A percentile compares a stretch with the other conserved stretches of the same genome.
phyloP scores from a whole-genome alignment of 2,113 vertebrate genomes.

The Vombatus ursinus region DNA sequence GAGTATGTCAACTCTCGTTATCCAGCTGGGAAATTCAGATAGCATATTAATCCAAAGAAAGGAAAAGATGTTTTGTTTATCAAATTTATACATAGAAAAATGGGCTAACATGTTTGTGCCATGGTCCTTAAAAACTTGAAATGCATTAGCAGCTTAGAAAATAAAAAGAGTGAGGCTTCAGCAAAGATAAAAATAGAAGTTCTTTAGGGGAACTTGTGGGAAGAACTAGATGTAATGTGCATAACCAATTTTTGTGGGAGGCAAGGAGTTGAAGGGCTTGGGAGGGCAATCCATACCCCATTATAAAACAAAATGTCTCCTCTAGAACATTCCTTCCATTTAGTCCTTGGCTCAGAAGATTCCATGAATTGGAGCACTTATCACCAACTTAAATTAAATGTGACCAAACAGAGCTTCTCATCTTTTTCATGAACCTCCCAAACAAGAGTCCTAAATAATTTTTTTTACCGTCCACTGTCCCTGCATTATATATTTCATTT shows the following conservation, averaged over 20 bases:
- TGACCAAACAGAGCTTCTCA: not conserved
- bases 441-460: not conserved
- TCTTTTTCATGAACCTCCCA: constrained; percentile 18
- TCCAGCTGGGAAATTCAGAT: constrained; percentile 40
- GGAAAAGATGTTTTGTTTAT: constrained; percentile 39
- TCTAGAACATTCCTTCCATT: not conserved
- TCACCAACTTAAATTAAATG: constrained; percentile 1
- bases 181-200: not conserved
- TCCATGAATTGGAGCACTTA: not conserved
- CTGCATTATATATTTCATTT: not conserved
- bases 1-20: constrained; percentile 35
- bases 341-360: not conserved
- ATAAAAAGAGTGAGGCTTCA: constrained; percentile 35
- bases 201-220: not conserved
- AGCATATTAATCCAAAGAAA: constrained; percentile 30
- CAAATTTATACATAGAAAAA: constrained; percentile 25
- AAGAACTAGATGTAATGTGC: not conserved
- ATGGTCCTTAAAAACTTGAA: constrained; percentile 33
- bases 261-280: not conserved
- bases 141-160: constrained; percentile 26
- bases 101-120: constrained; percentile 19
- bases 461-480: not conserved
- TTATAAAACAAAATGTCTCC: not conserved
- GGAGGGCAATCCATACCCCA: not conserved
- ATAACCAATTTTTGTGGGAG: constrained; percentile 1